Evolutionary conservation across 2,888 invertebrate genomes (phyloP).

Genomic region (Idaea dimidiata): DNA sequence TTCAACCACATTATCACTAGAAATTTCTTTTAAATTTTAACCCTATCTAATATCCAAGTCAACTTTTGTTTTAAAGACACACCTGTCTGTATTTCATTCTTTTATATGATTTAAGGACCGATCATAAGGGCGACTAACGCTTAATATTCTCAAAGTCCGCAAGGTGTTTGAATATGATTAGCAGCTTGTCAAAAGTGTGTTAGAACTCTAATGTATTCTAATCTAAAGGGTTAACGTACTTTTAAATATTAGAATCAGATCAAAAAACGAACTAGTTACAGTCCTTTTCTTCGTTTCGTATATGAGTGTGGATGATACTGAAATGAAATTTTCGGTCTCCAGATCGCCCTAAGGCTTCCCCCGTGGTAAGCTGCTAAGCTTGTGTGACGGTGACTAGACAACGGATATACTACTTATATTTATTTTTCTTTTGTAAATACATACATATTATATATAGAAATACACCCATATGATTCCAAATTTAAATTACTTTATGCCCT

Average conservation of each 20-base stretch:
- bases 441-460: too few species aligned
- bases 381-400: too few species aligned
- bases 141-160: constrained; percentile 71
- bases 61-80: constrained; percentile 16
- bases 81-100: constrained; percentile 46
- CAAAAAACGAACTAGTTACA: not conserved
- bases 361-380: too few species aligned
- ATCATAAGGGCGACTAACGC: constrained; percentile 44
- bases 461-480: too few species aligned
- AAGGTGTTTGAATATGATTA: constrained; percentile 81
- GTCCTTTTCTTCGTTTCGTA: too few species aligned
- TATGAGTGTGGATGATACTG: too few species aligned
- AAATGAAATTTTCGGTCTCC: too few species aligned
- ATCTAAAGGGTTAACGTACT: constrained; percentile 65
- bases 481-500: too few species aligned
- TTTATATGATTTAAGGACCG: constrained; percentile 21
- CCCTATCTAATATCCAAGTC: constrained; percentile 16
- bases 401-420: too few species aligned
- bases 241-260: constrained; percentile 6
- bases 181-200: constrained; percentile 79
- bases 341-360: too few species aligned
- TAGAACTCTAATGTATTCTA: constrained; percentile 70
- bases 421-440: too few species aligned
- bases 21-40: constrained; percentile 11
- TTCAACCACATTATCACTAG: constrained; percentile 10